phyloP scores from a whole-genome alignment of 2,113 vertebrate species.

The Lagenorhynchus albirostris region DNA sequence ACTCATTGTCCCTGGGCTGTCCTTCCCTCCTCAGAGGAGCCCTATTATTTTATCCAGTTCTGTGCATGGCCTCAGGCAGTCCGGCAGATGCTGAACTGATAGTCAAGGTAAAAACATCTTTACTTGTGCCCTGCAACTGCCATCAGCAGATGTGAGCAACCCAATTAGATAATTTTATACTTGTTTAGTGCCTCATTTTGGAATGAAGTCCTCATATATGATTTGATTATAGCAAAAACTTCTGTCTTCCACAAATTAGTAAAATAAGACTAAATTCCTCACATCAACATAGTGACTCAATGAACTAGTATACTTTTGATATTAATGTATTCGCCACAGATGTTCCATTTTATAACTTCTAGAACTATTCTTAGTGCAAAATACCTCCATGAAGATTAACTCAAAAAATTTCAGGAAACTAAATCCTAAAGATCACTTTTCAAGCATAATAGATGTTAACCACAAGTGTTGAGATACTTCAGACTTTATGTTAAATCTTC shows the following conservation, averaged over 20 bases:
- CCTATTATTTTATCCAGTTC: neutral
- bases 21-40: neutral
- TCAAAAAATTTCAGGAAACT: neutral
- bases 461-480: neutral
- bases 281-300: neutral
- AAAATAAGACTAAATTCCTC: neutral
- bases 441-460: neutral
- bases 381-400: neutral
- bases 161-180: neutral
- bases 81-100: neutral
- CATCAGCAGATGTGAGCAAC: neutral
- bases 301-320: neutral
- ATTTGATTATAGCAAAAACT: neutral
- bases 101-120: neutral
- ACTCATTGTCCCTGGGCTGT: neutral
- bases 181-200: neutral
- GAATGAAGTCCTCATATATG: neutral
- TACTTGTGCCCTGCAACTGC: neutral
- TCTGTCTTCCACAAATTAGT: neutral
- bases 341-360: neutral
- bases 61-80: neutral
- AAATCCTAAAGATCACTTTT: neutral
- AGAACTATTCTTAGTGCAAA: neutral
- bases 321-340: neutral
- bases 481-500: neutral